Base-by-base conservation (phyloP, 23 tunicate species). In the Clavelina lepadiformis region DNA sequence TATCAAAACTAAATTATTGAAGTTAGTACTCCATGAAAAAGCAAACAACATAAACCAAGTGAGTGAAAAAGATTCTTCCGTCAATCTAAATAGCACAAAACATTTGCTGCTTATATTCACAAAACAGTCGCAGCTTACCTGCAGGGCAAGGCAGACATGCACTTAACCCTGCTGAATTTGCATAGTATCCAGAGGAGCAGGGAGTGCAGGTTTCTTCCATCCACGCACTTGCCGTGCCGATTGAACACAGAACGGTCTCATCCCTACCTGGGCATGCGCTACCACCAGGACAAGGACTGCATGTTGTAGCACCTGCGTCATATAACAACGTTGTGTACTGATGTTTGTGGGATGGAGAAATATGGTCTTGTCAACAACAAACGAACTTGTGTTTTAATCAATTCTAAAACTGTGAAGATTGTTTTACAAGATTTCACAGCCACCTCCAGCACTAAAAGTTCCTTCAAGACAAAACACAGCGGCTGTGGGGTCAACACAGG, bases 211-310 rank as follows among this genome's bases (percentile, higher is more conserved):
- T 28, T 7, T 28, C 58, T 31, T 28, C 75, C 3, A 69, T 70
- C 5, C 20, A 33, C 1, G 75, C 61, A 47, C 97, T 89, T 56
- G 29, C 69, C 4, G 50, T 51, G 5, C 97, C 97, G 25, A 36
- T 51, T 0, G 82, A 68, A 35, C 97, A 89, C 19, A 54, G 32
- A 23, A 60, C 70, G 18, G 69, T 57, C 23, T 47, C 0, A 5
- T 38, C 55, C 31, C 75, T 56, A 25, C 49, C 83, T 0, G 82
- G 80, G 46, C 98, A 93, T n/a, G 56, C 86, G 53, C 72, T 73
- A 22, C 98, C 98, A 35, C 71, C 83, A 26, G 79, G 75, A 49
- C 98, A 93, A 2, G 31, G 24, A 21, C n/a, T 30, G 68, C 98
- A 93, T 22, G 68, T 36, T 18, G 71, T 18, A 38, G 36, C 50